Percentiles rank a stretch among this genome's conserved stretches.
These are phyloP conservation scores for Diadumene lineata DNA, from an alignment of 92 coral and sea anemone species.

Conservation along the genomic window DNA sequence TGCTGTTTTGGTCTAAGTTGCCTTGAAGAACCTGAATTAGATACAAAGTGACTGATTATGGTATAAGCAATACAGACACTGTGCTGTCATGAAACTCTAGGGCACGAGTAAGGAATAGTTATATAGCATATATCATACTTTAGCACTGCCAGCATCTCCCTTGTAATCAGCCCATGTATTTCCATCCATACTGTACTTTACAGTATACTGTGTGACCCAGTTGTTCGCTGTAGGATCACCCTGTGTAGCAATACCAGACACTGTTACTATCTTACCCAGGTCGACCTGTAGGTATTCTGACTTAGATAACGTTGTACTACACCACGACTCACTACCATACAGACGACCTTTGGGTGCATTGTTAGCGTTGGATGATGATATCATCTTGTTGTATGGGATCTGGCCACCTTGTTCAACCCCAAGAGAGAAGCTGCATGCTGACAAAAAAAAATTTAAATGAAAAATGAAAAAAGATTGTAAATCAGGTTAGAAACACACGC, in stretches of 20 bases:
- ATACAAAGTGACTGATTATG: too few relatives aligned
- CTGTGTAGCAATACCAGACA: conserved; percentile 37
- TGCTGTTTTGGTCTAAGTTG: conserved; percentile 23
- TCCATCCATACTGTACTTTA: conserved; percentile 23
- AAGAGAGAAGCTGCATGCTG: conserved; percentile 10
- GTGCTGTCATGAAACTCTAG: too few relatives aligned
- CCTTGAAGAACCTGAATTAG: conserved; percentile 30
- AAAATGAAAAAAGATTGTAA: too few relatives aligned
- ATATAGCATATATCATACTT: conserved; percentile 6
- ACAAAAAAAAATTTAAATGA: neutral
- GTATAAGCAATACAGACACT: too few relatives aligned
- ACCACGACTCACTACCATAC: conserved; percentile 28
- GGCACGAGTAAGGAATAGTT: too few relatives aligned
- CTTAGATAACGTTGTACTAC: conserved; percentile 21
- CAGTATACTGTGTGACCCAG: conserved; percentile 17
- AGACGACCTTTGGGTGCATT: conserved; percentile 27
- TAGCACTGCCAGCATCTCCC: neutral
- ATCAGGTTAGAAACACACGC: too few relatives aligned
- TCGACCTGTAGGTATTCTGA: conserved; percentile 38
- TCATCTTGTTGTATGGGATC: neutral
- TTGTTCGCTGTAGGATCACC: conserved; percentile 19
- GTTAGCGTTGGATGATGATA: conserved; percentile 21
- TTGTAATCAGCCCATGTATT: conserved; percentile 17
- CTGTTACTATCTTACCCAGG: conserved; percentile 25
- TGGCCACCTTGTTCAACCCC: neutral